Evolutionary conservation across 2,113 vertebrate species (phyloP), one percentile per base, ranked within the genome.

Genomic region (Anarrhichthys ocellatus): DNA sequence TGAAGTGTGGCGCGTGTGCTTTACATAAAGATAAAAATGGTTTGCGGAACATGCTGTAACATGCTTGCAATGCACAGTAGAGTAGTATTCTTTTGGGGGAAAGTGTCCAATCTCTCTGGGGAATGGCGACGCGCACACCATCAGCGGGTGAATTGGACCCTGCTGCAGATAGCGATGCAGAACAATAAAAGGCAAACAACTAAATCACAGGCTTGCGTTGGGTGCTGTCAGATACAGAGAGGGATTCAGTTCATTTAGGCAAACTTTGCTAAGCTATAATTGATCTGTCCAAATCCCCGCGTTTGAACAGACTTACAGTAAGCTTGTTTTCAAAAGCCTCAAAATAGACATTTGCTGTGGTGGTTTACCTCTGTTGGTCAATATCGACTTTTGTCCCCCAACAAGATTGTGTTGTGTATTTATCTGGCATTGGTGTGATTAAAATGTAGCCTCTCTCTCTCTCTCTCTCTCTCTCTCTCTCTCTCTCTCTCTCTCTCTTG

Each of bases 141-240:
- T 88, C 80, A 71, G 76, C 3, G 29, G 64, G 73, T 81, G 81
- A 76, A 84, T 80, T 81, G 75, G 76, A 73, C 63, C 22, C 76
- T 80, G 34, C 69, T 82, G 73, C 73, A 79, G 80, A 87, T 48
- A 87, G 78, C 61, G 54, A 58, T 73, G 79, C 80, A 79, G 84
- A 87, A 89, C 78, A 78, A 87, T 78, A 79, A 29, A 29, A 83
- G 48, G 50, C 81, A 86, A 91, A 90, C 90, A 87, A 72, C 76
- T 65, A 87, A 91, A 91, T 93, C 75, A 89, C 75, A 91, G 82
- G 74, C 69, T 78, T 77, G 59, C 62, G 88, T 76, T 76, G 79
- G 79, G 76, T 59, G 52, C 67, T 80, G 84, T 81, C 79, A 80
- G 70, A 80, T 74, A 76, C 76, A 27, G 63, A 84, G 75, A 15